Percentiles rank a stretch among this genome's conserved stretches.
phyloP scores from a whole-genome alignment of 2,888 invertebrate species.

The Ecliptopera silaceata region DNA sequence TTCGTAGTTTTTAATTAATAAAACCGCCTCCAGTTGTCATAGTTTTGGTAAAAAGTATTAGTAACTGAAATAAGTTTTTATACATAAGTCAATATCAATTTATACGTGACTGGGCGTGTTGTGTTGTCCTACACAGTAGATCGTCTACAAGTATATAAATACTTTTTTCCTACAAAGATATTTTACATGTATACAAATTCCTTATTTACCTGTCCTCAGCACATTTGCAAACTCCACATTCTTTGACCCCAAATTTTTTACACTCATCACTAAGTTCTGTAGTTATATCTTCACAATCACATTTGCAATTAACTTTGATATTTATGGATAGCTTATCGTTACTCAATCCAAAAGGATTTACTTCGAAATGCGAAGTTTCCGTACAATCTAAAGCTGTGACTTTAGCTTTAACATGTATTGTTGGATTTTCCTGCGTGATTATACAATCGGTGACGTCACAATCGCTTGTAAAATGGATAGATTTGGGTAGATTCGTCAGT shows the following conservation, averaged over 20 bases:
- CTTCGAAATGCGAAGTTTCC: constrained; percentile 26
- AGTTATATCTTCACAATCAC: constrained; percentile 85
- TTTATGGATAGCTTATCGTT: constrained; percentile 85
- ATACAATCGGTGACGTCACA: constrained; percentile 12
- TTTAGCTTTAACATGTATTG: constrained; percentile 45
- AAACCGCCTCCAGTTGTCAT: no score
- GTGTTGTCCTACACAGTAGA: no score
- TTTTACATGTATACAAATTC: no score
- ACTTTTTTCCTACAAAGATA: no score
- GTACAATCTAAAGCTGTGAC: constrained; percentile 51
- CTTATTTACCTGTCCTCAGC: constrained; percentile 52
- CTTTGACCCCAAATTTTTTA: constrained; percentile 68
- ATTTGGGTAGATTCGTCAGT: not conserved
- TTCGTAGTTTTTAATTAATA: no score
- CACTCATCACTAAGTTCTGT: constrained; percentile 63
- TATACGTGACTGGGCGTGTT: no score
- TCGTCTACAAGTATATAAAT: no score
- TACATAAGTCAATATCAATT: no score
- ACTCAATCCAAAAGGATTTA: constrained; percentile 84
- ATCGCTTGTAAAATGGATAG: constrained; percentile 6
- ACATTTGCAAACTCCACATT: constrained; percentile 87
- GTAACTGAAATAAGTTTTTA: no score
- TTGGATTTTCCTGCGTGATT: constrained; percentile 15
- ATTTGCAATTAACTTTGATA: constrained; percentile 88
- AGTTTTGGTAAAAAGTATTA: no score